These are phyloP conservation scores for Drosophila imparisetae DNA, from an alignment of 2,888 invertebrate genomes.

Conservation along the genomic window DNA sequence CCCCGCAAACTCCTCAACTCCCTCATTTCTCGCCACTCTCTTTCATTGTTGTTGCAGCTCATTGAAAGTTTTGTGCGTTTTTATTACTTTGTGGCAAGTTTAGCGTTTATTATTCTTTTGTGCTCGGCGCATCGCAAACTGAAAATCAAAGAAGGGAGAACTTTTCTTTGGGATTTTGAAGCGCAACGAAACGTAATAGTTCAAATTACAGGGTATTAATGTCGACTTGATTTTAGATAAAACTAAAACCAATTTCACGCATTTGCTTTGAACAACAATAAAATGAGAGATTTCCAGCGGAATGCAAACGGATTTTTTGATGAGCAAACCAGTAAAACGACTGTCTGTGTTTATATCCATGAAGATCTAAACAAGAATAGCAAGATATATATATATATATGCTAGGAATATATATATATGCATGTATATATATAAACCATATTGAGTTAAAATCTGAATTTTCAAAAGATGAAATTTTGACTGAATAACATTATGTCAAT, in stretches of 20 bases:
- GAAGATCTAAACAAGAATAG: neutral
- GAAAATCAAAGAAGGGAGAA: constrained; percentile 7
- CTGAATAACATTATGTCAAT: neutral
- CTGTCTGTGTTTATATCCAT: neutral
- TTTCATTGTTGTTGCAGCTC: constrained; percentile 60
- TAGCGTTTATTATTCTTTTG: constrained; percentile 59
- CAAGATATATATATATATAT: neutral
- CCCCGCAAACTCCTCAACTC: neutral
- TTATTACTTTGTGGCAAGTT: constrained; percentile 73
- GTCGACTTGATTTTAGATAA: constrained; percentile 16
- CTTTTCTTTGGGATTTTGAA: constrained; percentile 11
- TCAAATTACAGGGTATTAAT: constrained; percentile 48
- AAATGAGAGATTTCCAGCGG: neutral
- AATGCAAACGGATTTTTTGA: neutral
- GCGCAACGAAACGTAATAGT: constrained; percentile 32
- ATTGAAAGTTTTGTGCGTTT: constrained; percentile 78
- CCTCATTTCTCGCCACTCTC: neutral
- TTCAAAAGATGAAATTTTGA: neutral
- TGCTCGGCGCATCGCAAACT: neutral
- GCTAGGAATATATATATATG: neutral
- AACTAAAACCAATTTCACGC: constrained; percentile 12
- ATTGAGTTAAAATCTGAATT: neutral
- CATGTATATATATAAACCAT: neutral
- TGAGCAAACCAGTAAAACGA: neutral
- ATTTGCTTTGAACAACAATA: neutral